Conservation (phyloP, 2,888 invertebrate species). For the Lissocephala sabroskyi region DNA sequence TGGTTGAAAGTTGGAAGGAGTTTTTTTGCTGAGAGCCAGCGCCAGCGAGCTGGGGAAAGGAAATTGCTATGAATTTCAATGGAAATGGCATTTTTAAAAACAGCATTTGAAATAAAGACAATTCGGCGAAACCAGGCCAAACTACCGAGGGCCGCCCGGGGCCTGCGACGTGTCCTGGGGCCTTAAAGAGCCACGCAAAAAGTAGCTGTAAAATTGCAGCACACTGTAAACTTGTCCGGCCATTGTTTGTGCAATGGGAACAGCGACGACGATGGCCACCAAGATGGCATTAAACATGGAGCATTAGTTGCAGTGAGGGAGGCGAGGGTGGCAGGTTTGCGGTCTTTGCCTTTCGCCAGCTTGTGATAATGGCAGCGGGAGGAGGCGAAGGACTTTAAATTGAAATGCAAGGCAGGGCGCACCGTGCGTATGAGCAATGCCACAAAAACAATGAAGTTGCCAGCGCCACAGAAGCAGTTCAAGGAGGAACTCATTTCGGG, state of each 20-base stretch:
- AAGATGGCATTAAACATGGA: slow-evolving; percentile 49
- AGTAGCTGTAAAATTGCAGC: slow-evolving; percentile 33
- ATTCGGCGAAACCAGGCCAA: slow-evolving; percentile 29
- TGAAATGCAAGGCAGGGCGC: slow-evolving; percentile 31
- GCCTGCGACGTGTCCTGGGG: background rate
- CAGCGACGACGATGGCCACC: background rate
- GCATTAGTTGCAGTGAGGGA: slow-evolving; percentile 57
- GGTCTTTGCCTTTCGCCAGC: slow-evolving; percentile 49
- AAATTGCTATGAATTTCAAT: slow-evolving; percentile 57
- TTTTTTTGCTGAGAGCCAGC: no score
- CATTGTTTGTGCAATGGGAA: slow-evolving; percentile 37
- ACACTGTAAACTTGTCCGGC: slow-evolving; percentile 36
- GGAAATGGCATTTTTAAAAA: slow-evolving; percentile 57
- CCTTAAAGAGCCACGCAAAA: background rate
- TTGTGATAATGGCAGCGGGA: slow-evolving; percentile 49
- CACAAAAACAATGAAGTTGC: no score
- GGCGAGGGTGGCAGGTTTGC: slow-evolving; percentile 19
- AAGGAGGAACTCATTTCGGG: slow-evolving; percentile 14
- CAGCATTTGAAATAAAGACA: slow-evolving; percentile 50
- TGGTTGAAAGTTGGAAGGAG: no score
- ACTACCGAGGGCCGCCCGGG: background rate
- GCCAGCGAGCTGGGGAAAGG: slow-evolving; percentile 3
- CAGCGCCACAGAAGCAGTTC: slow-evolving; percentile 14
- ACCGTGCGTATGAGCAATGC: slow-evolving; percentile 33
- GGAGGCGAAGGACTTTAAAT: slow-evolving; percentile 16